Evolutionary conservation across 64 coral and sea anemone genomes (phyloP), one percentile per base, ranked within the genome.

Genomic region (Porites australiensis): DNA sequence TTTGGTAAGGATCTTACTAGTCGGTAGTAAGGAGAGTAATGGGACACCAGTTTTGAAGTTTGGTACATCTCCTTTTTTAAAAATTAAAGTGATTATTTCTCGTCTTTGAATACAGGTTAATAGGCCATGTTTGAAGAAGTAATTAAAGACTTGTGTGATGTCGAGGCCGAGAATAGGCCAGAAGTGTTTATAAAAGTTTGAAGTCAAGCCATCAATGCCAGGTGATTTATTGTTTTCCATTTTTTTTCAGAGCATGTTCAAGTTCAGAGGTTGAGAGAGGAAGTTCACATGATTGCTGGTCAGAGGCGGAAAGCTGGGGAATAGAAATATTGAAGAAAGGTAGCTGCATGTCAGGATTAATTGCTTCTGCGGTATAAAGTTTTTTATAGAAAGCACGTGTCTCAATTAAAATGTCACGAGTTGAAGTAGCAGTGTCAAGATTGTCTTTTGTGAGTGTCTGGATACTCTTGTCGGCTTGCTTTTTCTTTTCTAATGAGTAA

Each of bases 221-320:
- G n/a, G n/a, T n/a, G n/a, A n/a, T n/a, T n/a, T n/a, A n/a, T 88
- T 88, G 47, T 88, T 73, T 61, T 88, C 67, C 86, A 88, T 88
- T 6, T 46, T 58, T 18, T 18, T 58, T n/a, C 15, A 86, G 18
- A 11, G 83, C 48, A 3, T 54, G 23, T 68, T 70, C 45, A 2
- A 46, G 19, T 85, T 85, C 82, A 9, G 13, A 18, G 18, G 20
- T n/a, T 2, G 86, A 75, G 13, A 88, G 21, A 23, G 5, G 12
- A 19, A 50, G 70, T 88, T 88, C 71, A 53, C 86, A 88, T 3
- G 16, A 27, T 19, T 88, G n/a, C 3, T 55, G 68, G n/a, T n/a
- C n/a, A n/a, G n/a, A n/a, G n/a, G n/a, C n/a, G n/a, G n/a, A 6
- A 10, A 88, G 50, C 4, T 48, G 59, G 18, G 70, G 57, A 43